Evolutionary conservation across 2,797 vertebrate genomes (phyloP).

Genomic region (Denticeps clupeoides): DNA sequence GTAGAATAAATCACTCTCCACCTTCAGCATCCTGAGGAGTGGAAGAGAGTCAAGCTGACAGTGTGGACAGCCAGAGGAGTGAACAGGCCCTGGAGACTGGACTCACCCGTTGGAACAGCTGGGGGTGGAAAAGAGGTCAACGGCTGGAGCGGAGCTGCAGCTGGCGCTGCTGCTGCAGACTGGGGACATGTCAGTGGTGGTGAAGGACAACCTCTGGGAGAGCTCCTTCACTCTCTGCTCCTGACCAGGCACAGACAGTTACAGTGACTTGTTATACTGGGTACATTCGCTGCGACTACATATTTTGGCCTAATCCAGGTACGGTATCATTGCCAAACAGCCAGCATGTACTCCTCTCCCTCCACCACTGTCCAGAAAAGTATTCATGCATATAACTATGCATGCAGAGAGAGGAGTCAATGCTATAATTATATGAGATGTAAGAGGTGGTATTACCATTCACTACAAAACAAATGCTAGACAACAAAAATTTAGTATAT

Average conservation of each 20-base stretch:
- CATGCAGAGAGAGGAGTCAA: no score
- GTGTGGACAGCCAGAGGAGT: no score
- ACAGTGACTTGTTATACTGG: background rate
- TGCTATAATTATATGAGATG: no score
- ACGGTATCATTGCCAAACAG: no score
- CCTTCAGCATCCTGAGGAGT: slow-evolving; percentile 79
- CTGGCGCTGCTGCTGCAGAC: slow-evolving; percentile 83
- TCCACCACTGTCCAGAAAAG: no score
- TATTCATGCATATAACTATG: no score
- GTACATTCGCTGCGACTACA: no score
- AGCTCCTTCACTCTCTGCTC: slow-evolving; percentile 96
- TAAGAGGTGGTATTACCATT: no score
- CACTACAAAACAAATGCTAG: no score
- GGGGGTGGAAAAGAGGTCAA: slow-evolving; percentile 95
- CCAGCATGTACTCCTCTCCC: no score
- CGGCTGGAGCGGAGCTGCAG: slow-evolving; percentile 85
- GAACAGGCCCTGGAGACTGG: background rate
- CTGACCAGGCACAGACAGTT: slow-evolving; percentile 42
- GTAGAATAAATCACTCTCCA: slow-evolving; percentile 94
- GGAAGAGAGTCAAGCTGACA: slow-evolving; percentile 34
- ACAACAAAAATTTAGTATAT: no score
- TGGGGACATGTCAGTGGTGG: slow-evolving; percentile 91
- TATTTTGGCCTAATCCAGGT: no score
- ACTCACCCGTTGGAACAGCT: slow-evolving; percentile 90
- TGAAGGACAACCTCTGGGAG: slow-evolving; percentile 88